Evolutionary conservation across 35 echinoderm and acorn worm species (phyloP), one percentile per base, ranked within the genome.

Genomic region (Ophiothrix spiculata): DNA sequence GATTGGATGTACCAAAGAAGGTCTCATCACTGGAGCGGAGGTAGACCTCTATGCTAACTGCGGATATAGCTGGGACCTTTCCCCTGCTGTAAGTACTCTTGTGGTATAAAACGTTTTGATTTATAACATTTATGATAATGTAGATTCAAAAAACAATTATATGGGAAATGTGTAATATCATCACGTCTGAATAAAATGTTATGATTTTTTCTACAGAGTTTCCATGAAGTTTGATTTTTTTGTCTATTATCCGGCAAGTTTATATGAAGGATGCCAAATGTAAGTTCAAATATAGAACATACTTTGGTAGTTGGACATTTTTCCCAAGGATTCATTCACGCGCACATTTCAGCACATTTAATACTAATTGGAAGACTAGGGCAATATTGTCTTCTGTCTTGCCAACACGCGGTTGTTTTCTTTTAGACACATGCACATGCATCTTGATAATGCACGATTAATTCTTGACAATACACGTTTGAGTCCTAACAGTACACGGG

Each of bases 1-100:
- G 74, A 82, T 90, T 64, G 94, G 94, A 0, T 92, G 82, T 46
- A 90, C 87, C 2, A 90, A 84, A 19, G 84, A 97, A 34, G 94
- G 94, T 31, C 84, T 86, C 31, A 39, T 97, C 37, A 31, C 45
- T 45, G 94, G 77, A 16, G 39, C 84, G 17, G 90, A 93, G 15
- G 39, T 97, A 23, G 33, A 81, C 31, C 25, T 88, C 29, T 92
- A 92, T 60, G 35, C 80, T 33, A 97, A 97, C 77, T 40, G 56
- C 32, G 94, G 94, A 4, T 33, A 56, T 60, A 86, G 77, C 6
- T 35, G 80, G 38, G 88, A 90, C 32, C 46, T 91, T 19, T 90
- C 92, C 0, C 34, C 31, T 8, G 10, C 39, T 12, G 92, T 94
- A 86, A 78, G 76, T 90, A 13, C 21, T 39, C 45, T 81, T 77